Evolutionary conservation across 2,113 vertebrate species (phyloP).

Genomic region (Perccottus glenii): DNA sequence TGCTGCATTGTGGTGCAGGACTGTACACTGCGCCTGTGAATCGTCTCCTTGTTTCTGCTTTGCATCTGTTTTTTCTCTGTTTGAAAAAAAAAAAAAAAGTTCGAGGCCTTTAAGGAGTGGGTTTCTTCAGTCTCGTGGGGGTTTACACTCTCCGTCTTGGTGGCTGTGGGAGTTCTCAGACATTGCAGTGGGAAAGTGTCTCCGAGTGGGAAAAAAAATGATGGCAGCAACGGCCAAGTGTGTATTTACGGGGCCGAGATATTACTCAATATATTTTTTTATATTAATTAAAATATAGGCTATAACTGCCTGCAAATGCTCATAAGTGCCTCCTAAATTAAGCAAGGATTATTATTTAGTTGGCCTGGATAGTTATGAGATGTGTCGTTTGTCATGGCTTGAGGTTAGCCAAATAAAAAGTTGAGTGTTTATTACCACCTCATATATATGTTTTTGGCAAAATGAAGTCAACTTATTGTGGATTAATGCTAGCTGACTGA

Average conservation of each 20-base stretch:
- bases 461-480: neutral
- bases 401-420: constrained; percentile 51
- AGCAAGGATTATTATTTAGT: constrained; percentile 60
- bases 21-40: constrained; percentile 55
- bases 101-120: constrained; percentile 66
- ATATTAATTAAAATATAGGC: constrained; percentile 75
- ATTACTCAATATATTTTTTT: no score
- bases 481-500: neutral
- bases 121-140: constrained; percentile 65
- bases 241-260: constrained; percentile 51
- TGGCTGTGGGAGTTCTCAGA: constrained; percentile 74
- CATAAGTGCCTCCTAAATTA: constrained; percentile 58
- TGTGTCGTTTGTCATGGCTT: constrained; percentile 51
- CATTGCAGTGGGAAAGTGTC: constrained; percentile 67
- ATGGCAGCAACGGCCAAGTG: constrained; percentile 51
- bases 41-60: constrained; percentile 65
- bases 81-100: constrained; percentile 57
- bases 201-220: constrained; percentile 33
- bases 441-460: constrained; percentile 19
- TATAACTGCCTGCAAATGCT: constrained; percentile 57
- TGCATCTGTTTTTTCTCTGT: constrained; percentile 73
- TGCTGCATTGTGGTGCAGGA: constrained; percentile 59
- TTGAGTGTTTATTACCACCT: constrained; percentile 15
- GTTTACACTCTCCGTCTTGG: constrained; percentile 54
- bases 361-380: constrained; percentile 31